Evolutionary conservation across 2,113 vertebrate genomes (phyloP).

Genomic region (Calyptomena viridis): DNA sequence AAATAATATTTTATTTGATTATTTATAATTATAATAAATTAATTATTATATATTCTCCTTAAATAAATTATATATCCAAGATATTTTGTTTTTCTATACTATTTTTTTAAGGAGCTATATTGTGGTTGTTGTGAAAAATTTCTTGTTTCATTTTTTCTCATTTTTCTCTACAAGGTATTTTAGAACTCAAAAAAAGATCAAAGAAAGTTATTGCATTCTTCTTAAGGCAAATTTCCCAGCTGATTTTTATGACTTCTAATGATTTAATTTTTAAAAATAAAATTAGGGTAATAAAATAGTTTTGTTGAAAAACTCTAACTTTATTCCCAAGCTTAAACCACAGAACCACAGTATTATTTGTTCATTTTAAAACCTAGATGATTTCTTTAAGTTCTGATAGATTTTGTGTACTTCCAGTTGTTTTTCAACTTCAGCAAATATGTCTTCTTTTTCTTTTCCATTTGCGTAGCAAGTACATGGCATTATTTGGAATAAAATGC

Average conservation of each 20-base stretch:
- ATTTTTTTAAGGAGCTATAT: neutral
- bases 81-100: neutral
- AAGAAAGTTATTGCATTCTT: neutral
- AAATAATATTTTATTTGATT: too few species aligned
- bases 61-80: neutral
- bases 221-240: neutral
- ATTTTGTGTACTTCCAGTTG: neutral
- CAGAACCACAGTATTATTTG: neutral
- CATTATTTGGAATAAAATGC: neutral
- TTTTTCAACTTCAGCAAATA: neutral
- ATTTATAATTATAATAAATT: too few species aligned
- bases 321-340: neutral
- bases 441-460: neutral
- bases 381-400: neutral
- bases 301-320: neutral
- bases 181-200: neutral
- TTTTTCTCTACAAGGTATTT: neutral
- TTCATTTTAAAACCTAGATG: neutral
- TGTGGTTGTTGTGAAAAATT: neutral
- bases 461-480: neutral
- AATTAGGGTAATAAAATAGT: neutral
- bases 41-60: too few species aligned
- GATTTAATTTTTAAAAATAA: neutral
- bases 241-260: neutral
- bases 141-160: neutral